Percentiles rank a stretch among this genome's conserved stretches.
Evolutionary conservation across 2,888 invertebrate genomes (phyloP).

Genomic region (Phaedon cochleariae): DNA sequence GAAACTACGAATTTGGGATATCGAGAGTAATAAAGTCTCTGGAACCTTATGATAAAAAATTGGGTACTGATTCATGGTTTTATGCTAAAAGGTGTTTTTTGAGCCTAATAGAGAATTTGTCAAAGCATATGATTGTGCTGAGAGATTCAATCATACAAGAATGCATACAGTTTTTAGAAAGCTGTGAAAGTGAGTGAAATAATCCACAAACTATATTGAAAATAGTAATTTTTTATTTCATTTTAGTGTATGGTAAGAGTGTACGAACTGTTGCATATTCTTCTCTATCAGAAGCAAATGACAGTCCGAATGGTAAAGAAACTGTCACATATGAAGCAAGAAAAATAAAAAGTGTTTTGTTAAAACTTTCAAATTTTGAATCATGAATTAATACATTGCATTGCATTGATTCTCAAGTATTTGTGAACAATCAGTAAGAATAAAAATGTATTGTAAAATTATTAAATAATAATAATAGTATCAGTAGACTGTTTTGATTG

Average conservation of each 20-base stretch:
- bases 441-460: neutral
- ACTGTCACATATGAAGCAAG: constrained; percentile 93
- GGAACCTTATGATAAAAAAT: constrained; percentile 91
- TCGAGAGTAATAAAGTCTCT: constrained; percentile 96
- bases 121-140: constrained; percentile 89
- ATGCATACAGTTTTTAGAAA: constrained; percentile 87
- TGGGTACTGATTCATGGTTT: constrained; percentile 99
- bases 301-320: constrained; percentile 77
- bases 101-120: constrained; percentile 88
- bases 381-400: neutral
- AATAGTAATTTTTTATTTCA: constrained; percentile 28
- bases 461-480: neutral
- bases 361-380: constrained; percentile 68
- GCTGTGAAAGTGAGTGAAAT: constrained; percentile 75
- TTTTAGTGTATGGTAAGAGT: constrained; percentile 81
- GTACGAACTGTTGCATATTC: constrained; percentile 85
- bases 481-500: neutral
- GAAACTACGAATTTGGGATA: constrained; percentile 98
- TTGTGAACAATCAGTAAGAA: too few species aligned
- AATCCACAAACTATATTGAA: neutral
- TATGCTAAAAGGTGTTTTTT: constrained; percentile 96
- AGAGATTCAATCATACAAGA: constrained; percentile 88
- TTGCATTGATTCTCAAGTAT: too few species aligned
- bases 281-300: constrained; percentile 75
- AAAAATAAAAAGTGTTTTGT: constrained; percentile 80